Conservation (phyloP, 92 coral and sea anemone genomes). For the Phenganax stokvisi region DNA sequence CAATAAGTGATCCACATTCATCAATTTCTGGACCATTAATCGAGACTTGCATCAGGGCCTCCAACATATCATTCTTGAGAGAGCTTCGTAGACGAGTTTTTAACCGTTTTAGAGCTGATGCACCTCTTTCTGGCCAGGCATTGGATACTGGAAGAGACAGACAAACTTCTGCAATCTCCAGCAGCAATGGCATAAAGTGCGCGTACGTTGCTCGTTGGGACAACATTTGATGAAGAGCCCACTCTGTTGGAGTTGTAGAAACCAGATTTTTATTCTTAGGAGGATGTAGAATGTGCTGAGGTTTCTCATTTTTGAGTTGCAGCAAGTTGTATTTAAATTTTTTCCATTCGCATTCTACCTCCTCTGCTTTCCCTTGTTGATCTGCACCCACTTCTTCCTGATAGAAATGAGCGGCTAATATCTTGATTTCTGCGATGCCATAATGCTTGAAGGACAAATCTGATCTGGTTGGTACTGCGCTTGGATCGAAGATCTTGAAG, state of each 20-base stretch:
- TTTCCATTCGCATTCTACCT: slow-evolving; percentile 55
- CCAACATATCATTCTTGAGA: slow-evolving; percentile 13
- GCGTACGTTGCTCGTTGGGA: slow-evolving; percentile 37
- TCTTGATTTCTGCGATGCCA: slow-evolving; percentile 48
- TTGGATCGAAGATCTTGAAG: slow-evolving; percentile 51
- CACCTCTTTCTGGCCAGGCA: slow-evolving; percentile 57
- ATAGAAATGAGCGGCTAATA: slow-evolving; percentile 46
- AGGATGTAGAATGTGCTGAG: slow-evolving; percentile 42
- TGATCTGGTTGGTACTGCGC: slow-evolving; percentile 41
- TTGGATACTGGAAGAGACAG: slow-evolving; percentile 32
- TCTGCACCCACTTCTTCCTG: slow-evolving; percentile 18
- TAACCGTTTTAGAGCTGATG: slow-evolving; percentile 41
- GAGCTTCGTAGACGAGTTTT: slow-evolving; percentile 41
- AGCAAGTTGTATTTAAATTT: slow-evolving; percentile 57
- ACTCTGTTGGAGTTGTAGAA: background rate
- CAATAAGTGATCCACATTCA: background rate
- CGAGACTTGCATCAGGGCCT: slow-evolving; percentile 13
- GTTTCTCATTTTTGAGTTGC: slow-evolving; percentile 47
- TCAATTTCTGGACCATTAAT: slow-evolving; percentile 17
- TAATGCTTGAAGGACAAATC: slow-evolving; percentile 44
- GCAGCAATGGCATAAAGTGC: slow-evolving; percentile 41
- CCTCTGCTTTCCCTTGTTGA: slow-evolving; percentile 47
- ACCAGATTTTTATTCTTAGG: slow-evolving; percentile 7
- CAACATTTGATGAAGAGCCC: slow-evolving; percentile 44
- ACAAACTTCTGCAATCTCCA: slow-evolving; percentile 44